Evolutionary conservation across 2,888 invertebrate species (phyloP).

Genomic region (Sussaba pulchella): DNA sequence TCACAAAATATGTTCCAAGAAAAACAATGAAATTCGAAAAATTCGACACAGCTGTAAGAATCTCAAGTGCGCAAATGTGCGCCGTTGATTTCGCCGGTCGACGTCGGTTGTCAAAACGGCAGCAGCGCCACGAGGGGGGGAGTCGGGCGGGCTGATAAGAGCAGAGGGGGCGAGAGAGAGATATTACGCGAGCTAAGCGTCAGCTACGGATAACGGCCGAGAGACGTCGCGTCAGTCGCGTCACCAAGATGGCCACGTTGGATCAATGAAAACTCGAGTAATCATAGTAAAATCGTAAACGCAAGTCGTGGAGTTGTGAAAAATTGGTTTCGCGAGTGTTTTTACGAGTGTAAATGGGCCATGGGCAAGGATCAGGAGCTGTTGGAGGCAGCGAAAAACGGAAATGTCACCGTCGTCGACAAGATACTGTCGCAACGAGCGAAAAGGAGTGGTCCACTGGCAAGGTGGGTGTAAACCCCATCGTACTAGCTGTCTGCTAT

Average conservation of each 20-base stretch:
- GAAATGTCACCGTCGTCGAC: constrained; percentile 94
- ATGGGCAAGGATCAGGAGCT: constrained; percentile 99
- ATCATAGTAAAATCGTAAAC: constrained; percentile 81
- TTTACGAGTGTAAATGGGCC: constrained; percentile 83
- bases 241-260: constrained; percentile 89
- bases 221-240: constrained; percentile 85
- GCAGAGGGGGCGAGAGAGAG: too few species aligned
- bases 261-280: constrained; percentile 89
- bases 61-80: too few species aligned
- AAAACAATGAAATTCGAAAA: not conserved
- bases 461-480: constrained; percentile 89
- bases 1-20: too few species aligned
- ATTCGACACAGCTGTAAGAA: too few species aligned
- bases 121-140: too few species aligned
- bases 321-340: constrained; percentile 62
- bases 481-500: constrained; percentile 48
- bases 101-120: too few species aligned
- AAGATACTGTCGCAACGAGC: constrained; percentile 95
- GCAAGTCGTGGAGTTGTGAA: constrained; percentile 69
- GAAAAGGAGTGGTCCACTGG: constrained; percentile 96
- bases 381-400: constrained; percentile 97
- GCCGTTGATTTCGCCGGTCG: too few species aligned
- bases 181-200: too few species aligned
- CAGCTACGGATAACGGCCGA: too few species aligned
- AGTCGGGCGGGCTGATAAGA: too few species aligned